Conservation (phyloP, 2,113 vertebrate species). For the Ptilonorhynchus violaceus region DNA sequence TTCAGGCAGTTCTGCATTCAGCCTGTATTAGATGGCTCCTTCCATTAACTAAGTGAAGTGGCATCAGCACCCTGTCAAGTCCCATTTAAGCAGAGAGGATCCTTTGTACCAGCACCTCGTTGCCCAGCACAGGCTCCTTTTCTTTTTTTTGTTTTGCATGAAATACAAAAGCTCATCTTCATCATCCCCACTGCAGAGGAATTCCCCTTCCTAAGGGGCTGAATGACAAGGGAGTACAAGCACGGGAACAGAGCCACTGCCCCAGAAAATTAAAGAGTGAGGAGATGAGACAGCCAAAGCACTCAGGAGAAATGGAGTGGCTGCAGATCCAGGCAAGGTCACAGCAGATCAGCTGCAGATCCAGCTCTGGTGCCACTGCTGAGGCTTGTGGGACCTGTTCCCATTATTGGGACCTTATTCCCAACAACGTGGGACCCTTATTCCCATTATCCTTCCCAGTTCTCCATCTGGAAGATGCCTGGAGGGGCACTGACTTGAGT, state of each 20-base stretch:
- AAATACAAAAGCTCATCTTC: background rate
- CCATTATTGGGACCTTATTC: too few relatives aligned
- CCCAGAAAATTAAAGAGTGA: background rate
- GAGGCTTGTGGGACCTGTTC: too few relatives aligned
- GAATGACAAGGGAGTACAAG: background rate
- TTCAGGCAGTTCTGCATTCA: background rate
- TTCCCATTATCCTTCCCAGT: background rate
- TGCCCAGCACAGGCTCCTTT: background rate
- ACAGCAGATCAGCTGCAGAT: background rate
- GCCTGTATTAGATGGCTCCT: background rate
- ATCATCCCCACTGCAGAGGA: background rate
- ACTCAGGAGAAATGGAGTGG: background rate
- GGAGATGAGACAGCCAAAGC: background rate
- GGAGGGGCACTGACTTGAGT: background rate
- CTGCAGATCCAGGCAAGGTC: background rate
- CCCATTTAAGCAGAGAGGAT: background rate
- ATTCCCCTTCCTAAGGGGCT: background rate
- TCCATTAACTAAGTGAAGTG: conserved; percentile 3
- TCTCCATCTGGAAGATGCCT: background rate
- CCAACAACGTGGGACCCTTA: too few relatives aligned
- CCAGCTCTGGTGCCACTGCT: background rate
- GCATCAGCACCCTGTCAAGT: background rate
- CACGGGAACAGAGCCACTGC: background rate
- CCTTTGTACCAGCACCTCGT: background rate
- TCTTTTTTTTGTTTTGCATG: rapidly evolving